Evolutionary conservation across 2,888 invertebrate genomes (phyloP), one percentile per base, ranked within the genome.

Genomic region (Eledona agricola): DNA sequence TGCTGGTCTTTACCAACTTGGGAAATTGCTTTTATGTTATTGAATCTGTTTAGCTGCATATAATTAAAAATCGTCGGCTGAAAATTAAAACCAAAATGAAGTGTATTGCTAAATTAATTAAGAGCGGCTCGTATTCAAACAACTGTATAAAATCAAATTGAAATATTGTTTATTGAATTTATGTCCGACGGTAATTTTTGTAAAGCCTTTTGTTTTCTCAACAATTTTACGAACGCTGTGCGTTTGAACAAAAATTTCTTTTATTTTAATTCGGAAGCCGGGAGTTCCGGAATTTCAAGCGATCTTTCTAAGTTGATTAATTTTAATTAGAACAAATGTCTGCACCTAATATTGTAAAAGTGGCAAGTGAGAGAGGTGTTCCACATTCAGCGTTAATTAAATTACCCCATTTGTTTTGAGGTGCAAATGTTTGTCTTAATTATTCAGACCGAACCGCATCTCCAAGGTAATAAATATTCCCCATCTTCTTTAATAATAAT

Each of bases 281-380:
- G n/a, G n/a, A n/a, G n/a, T n/a, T n/a, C n/a, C n/a, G 28, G 28
- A 40, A 40, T 11, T 31, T 31, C 35, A 12, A 25, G 15, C 47
- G 19, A 20, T 28, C 26, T 9, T 25, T n/a, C 28, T 47, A 47
- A 47, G 35, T 47, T 16, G 35, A 47, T 47, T 47, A 47, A 35
- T 13, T 35, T 35, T 46, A 46, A 47, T 47, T 47, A 47, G 47
- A 47, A 47, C 28, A 29, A 47, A 47, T 47, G 47, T 47, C 47
- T 32, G 11, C 32, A 37, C 37, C 9, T 35, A 47, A 47, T 47
- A 37, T 16, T 37, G 37, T 37, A 26, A 47, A 47, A 47, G 37
- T 47, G 20, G 47, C 35, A 35, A 34, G 26, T 16, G 22, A 45
- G 17, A 22, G 20, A 34, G 37, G 26, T 47, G 28, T 34, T 23